Conservation (phyloP, 2,888 invertebrate genomes). For the Rhopalosiphum nymphaeae region DNA sequence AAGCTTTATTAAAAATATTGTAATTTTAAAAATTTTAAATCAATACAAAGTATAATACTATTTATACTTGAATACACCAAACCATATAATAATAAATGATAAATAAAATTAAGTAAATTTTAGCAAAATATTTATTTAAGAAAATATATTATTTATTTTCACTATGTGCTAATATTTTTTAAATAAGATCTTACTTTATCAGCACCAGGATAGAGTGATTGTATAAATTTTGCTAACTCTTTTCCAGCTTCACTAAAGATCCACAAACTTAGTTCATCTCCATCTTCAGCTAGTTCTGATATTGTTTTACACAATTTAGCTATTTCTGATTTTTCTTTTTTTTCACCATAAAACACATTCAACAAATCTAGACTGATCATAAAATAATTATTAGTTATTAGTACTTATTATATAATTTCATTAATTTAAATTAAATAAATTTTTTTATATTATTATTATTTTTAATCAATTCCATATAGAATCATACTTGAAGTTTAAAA, state of each 20-base stretch:
- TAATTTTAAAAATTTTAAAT: background rate
- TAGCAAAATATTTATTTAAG: background rate
- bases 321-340: conserved; percentile 87
- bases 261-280: conserved; percentile 80
- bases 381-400: background rate
- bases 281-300: conserved; percentile 77
- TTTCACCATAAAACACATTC: conserved; percentile 78
- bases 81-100: background rate
- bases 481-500: background rate
- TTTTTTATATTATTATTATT: background rate
- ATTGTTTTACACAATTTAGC: conserved; percentile 82
- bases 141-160: background rate
- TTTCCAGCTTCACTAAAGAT: conserved; percentile 81
- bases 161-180: background rate
- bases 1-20: background rate
- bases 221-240: conserved; percentile 77
- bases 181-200: conserved; percentile 71
- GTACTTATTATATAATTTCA: background rate
- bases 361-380: conserved; percentile 73
- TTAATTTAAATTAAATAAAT: background rate
- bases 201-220: conserved; percentile 77
- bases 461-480: background rate
- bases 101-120: background rate
- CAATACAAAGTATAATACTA: background rate
- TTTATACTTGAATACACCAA: background rate